Percentiles rank a stretch among this genome's conserved stretches.
Conservation (phyloP, 2,113 vertebrate genomes). For the Mustelus asterias region DNA sequence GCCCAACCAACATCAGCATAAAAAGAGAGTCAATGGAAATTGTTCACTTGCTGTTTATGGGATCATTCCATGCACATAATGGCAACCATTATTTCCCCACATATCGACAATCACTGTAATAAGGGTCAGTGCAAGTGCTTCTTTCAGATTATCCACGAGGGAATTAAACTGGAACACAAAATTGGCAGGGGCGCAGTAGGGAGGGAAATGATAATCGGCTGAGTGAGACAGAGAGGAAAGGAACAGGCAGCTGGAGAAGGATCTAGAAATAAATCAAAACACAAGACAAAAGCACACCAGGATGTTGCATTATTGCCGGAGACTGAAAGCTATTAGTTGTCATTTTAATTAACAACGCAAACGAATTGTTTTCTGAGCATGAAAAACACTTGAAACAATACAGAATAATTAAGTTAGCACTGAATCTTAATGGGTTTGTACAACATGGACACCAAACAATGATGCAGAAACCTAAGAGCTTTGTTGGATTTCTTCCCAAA, state of each 20-base stretch:
- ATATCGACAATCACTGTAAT: neutral
- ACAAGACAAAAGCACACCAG: neutral
- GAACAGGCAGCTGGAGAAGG: neutral
- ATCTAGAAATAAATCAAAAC: neutral
- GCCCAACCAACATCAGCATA: neutral
- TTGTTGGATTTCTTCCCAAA: neutral
- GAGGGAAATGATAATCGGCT: neutral
- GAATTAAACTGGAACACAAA: neutral
- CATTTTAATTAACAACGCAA: conserved; percentile 4
- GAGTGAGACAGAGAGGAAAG: neutral
- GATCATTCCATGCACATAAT: neutral
- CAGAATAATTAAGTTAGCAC: neutral
- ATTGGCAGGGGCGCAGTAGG: neutral
- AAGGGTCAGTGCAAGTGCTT: neutral
- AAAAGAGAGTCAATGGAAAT: neutral
- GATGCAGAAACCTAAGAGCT: neutral
- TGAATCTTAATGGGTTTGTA: neutral
- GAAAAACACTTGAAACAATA: neutral
- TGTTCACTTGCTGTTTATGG: neutral
- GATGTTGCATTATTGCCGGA: neutral
- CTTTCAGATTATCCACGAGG: neutral
- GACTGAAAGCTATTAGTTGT: neutral
- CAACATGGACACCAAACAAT: neutral
- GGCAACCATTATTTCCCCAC: neutral
- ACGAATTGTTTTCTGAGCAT: conserved; percentile 2